Evolutionary conservation across 2,888 invertebrate genomes (phyloP).

Genomic region (Malacosoma neustria): DNA sequence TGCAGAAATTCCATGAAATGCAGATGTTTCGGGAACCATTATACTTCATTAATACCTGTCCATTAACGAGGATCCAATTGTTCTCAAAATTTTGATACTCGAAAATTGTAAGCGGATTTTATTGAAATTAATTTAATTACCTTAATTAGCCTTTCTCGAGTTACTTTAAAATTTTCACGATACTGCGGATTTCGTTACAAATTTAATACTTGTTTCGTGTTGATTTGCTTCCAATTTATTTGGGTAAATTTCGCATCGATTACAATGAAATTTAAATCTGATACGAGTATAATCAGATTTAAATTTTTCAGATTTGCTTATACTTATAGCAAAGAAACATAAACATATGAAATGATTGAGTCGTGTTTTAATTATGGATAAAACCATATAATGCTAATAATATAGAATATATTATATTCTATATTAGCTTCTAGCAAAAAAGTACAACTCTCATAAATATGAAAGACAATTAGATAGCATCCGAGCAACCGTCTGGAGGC

Average conservation of each 20-base stretch:
- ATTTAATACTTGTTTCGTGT: not conserved
- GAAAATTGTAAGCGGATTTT: not conserved
- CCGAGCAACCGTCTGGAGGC: conserved; percentile 20
- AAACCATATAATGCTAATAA: conserved; percentile 17
- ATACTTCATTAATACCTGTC: not conserved
- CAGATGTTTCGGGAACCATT: too few species aligned
- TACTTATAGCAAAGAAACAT: not conserved
- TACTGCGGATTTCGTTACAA: not conserved
- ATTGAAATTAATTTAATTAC: conserved; percentile 1
- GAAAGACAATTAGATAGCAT: conserved; percentile 38
- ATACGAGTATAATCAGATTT: too few species aligned
- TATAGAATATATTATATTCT: not conserved
- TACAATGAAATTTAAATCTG: not conserved
- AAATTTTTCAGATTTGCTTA: too few species aligned
- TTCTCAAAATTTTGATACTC: not conserved
- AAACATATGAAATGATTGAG: not conserved
- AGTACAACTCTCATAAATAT: conserved; percentile 38
- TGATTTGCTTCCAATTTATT: not conserved
- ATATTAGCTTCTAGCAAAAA: conserved; percentile 1
- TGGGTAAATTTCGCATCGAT: not conserved
- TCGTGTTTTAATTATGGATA: conserved; percentile 3
- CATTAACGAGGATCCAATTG: not conserved
- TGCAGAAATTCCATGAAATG: too few species aligned
- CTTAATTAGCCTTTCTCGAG: not conserved
- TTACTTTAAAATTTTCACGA: not conserved